Percentiles rank a stretch among this genome's conserved stretches.
Evolutionary conservation across 2,888 invertebrate genomes (phyloP).

Genomic region (Eledona agricola): DNA sequence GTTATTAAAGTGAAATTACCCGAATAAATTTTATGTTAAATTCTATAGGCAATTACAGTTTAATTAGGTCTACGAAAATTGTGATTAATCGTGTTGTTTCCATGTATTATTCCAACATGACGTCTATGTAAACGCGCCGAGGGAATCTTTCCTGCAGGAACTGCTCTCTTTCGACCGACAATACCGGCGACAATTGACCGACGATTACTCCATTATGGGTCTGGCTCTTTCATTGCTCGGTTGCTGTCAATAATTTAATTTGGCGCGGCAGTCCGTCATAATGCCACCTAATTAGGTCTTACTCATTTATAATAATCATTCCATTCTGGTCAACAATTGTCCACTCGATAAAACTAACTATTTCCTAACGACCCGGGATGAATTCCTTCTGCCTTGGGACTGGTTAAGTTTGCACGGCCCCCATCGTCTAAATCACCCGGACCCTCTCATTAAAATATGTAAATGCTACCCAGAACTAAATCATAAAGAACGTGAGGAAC

Average conservation of each 20-base stretch:
- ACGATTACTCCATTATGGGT: conserved; percentile 21
- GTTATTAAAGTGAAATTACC: conserved; percentile 54
- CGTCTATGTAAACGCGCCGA: conserved; percentile 21
- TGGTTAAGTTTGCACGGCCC: conserved; percentile 37
- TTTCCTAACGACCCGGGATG: no score
- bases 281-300: conserved; percentile 31
- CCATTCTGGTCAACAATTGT: conserved; percentile 20
- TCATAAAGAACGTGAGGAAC: conserved; percentile 56
- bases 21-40: conserved; percentile 55
- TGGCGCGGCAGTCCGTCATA: conserved; percentile 18
- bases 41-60: conserved; percentile 49
- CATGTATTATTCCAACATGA: conserved; percentile 23
- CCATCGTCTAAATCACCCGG: conserved; percentile 51
- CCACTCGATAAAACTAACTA: no score
- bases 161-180: conserved; percentile 7
- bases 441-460: conserved; percentile 58
- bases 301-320: conserved; percentile 31
- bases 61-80: conserved; percentile 47
- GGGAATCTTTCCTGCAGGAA: neutral
- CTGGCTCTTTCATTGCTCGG: conserved; percentile 8
- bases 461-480: conserved; percentile 56
- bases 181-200: conserved; percentile 21
- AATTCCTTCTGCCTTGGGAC: no score
- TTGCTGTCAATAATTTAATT: conserved; percentile 30
- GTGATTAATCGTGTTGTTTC: conserved; percentile 34